Evolutionary conservation across 2,888 invertebrate genomes (phyloP).

Genomic region (Altica lythri): DNA sequence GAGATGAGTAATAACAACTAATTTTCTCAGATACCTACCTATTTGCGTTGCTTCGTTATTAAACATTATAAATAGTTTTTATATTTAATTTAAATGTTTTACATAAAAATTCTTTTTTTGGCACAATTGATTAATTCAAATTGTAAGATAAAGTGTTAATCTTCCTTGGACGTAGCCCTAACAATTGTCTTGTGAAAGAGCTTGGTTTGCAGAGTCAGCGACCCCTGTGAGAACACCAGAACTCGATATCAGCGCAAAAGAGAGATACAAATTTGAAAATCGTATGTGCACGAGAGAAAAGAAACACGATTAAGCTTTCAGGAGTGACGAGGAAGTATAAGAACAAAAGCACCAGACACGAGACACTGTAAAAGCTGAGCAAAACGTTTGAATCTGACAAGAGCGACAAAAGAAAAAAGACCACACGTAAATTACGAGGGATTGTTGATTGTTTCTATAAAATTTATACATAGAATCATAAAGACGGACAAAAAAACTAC

Average conservation of each 20-base stretch:
- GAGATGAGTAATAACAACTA: no score
- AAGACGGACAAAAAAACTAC: no score
- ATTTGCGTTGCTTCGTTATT: no score
- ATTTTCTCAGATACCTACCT: no score
- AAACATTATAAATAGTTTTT: no score
- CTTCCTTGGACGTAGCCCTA: no score
- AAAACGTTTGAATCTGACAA: conserved; percentile 53
- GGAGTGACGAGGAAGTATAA: conserved; percentile 49
- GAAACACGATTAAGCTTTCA: conserved; percentile 36
- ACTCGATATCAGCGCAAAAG: conserved; percentile 53
- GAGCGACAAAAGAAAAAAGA: conserved; percentile 55
- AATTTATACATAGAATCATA: no score
- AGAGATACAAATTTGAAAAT: conserved; percentile 61
- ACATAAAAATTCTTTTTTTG: no score
- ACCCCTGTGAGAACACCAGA: conserved; percentile 57
- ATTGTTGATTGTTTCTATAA: no score
- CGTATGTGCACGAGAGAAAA: conserved; percentile 62
- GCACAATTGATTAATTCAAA: no score
- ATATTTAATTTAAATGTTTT: no score
- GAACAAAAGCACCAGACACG: conserved; percentile 55
- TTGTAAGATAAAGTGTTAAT: no score
- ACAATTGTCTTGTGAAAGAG: conserved; percentile 57
- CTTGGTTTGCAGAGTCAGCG: conserved; percentile 56
- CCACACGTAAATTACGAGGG: conserved; percentile 38
- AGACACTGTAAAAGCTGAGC: conserved; percentile 52